A percentile compares a stretch with the other conserved stretches of the same genome.
Evolutionary conservation across 2,113 vertebrate genomes (phyloP).

Genomic region (Fukomys damarensis): DNA sequence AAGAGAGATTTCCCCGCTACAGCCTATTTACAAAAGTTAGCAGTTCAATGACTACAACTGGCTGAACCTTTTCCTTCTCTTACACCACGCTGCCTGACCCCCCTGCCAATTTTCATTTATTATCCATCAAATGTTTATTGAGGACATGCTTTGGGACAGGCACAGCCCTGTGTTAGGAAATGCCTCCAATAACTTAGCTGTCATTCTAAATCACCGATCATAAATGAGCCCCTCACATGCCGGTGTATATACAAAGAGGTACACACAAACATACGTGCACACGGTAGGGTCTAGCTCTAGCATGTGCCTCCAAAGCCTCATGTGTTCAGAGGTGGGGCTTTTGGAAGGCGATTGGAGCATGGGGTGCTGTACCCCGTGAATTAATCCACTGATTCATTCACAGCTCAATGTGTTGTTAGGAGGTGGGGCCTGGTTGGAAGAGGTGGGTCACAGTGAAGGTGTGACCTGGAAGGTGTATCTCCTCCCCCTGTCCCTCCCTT

Average conservation of each 20-base stretch:
- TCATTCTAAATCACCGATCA: neutral
- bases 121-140: neutral
- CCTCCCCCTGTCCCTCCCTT: neutral
- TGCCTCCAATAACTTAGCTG: neutral
- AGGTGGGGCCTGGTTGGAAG: neutral
- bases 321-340: neutral
- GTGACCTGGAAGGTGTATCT: neutral
- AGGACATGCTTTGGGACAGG: neutral
- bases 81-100: neutral
- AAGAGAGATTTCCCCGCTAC: neutral
- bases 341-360: neutral
- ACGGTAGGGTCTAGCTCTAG: neutral
- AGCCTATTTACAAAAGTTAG: neutral
- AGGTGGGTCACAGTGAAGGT: neutral
- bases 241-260: accelerated
- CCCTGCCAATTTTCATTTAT: neutral
- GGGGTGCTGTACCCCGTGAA: too few species aligned
- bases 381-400: neutral
- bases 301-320: neutral
- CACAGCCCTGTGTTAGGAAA: neutral
- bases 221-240: neutral
- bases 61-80: neutral
- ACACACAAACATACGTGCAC: neutral
- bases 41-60: neutral
- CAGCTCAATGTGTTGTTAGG: neutral